Evolutionary conservation across 2,888 invertebrate genomes (phyloP).

Genomic region (Neoitamus cyanurus): DNA sequence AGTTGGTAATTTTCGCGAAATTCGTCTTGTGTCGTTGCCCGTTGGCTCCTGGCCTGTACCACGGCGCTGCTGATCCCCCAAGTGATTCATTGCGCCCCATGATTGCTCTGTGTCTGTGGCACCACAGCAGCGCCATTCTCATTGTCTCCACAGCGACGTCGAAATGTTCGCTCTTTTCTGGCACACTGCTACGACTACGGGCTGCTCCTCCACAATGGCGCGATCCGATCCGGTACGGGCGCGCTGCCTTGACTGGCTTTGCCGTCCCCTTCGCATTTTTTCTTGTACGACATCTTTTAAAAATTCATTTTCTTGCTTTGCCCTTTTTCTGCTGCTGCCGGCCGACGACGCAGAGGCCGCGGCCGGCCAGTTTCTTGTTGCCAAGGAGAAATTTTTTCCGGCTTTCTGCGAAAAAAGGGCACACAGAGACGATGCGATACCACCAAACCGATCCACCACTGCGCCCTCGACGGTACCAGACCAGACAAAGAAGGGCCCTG

Average conservation of each 20-base stretch:
- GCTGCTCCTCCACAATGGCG: constrained; percentile 31
- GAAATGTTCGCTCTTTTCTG: not conserved
- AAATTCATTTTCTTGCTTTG: constrained; percentile 34
- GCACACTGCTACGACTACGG: not conserved
- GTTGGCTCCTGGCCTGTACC: constrained; percentile 27
- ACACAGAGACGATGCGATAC: not conserved
- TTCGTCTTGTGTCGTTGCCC: not conserved
- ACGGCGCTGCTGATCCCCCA: constrained; percentile 22
- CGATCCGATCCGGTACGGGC: constrained; percentile 35
- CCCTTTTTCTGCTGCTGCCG: constrained; percentile 10
- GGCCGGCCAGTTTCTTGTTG: constrained; percentile 37
- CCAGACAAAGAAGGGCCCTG: constrained; percentile 38
- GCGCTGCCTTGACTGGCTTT: constrained; percentile 19
- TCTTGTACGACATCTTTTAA: not conserved
- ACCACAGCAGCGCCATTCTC: not conserved
- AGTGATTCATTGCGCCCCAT: constrained; percentile 43
- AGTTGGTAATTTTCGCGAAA: not conserved
- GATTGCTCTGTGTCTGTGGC: constrained; percentile 22
- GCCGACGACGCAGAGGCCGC: not conserved
- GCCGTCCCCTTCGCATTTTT: not conserved
- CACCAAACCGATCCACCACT: not conserved
- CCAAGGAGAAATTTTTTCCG: constrained; percentile 44
- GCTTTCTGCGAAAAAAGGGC: constrained; percentile 16
- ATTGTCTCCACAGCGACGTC: not conserved
- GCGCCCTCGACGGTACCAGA: not conserved